Evolutionary conservation across 2,888 invertebrate species (phyloP).

Genomic region (Pemphredon lugubris): DNA sequence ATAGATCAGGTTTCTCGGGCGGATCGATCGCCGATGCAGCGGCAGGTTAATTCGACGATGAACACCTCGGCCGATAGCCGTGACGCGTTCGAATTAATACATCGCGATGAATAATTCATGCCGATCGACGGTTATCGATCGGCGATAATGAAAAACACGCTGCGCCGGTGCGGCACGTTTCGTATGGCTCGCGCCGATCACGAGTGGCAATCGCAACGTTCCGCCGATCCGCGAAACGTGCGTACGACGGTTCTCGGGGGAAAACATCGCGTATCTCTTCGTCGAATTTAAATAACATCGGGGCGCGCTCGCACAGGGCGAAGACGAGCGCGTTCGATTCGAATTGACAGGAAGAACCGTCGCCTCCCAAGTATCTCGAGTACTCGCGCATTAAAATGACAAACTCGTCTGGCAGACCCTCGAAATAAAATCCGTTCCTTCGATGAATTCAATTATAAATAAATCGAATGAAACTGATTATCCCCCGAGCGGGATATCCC

Average conservation of each 20-base stretch:
- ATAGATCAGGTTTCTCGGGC: slow-evolving; percentile 38
- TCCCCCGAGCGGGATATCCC: no score
- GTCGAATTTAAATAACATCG: neutral
- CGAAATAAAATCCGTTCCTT: no score
- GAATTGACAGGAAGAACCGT: no score
- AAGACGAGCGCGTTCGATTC: no score
- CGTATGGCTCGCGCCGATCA: slow-evolving; percentile 32
- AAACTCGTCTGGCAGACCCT: no score
- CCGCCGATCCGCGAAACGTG: neutral
- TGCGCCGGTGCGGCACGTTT: slow-evolving; percentile 17
- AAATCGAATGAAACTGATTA: no score
- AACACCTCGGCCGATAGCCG: slow-evolving; percentile 52
- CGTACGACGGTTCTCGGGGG: slow-evolving; percentile 2
- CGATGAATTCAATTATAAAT: no score
- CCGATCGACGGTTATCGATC: slow-evolving; percentile 58
- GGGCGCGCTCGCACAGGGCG: neutral
- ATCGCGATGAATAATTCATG: slow-evolving; percentile 60
- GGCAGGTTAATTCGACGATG: slow-evolving; percentile 57
- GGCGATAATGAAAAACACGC: slow-evolving; percentile 59
- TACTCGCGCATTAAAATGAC: no score
- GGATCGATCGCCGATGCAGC: slow-evolving; percentile 30
- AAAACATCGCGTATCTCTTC: neutral
- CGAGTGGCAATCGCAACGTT: slow-evolving; percentile 13
- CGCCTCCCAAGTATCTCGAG: no score
- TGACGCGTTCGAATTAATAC: slow-evolving; percentile 62